Conservation (phyloP, 2,113 vertebrate species). For the Illadopsis cleaveri region DNA sequence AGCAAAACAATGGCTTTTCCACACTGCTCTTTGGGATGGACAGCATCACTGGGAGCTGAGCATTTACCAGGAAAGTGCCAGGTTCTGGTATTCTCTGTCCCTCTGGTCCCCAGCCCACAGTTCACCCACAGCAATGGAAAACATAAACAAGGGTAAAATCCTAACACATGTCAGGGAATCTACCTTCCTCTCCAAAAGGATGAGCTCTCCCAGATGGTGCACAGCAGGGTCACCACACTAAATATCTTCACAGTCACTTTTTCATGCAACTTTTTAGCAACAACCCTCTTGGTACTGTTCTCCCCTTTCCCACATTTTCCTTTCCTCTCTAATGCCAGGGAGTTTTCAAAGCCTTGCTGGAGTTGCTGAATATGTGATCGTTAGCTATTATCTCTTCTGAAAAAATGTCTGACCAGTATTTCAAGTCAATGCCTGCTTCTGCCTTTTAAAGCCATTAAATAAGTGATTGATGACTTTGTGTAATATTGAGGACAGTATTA, state of each 20-base stretch:
- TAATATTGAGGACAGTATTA: background rate
- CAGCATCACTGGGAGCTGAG: background rate
- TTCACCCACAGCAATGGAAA: background rate
- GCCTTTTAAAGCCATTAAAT: background rate
- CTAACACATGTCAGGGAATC: background rate
- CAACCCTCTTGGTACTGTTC: background rate
- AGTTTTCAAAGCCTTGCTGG: background rate
- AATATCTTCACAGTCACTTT: background rate
- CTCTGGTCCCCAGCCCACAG: background rate
- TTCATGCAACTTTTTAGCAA: background rate
- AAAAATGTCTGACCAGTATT: background rate
- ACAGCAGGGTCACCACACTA: background rate
- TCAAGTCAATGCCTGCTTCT: background rate
- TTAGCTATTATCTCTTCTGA: background rate
- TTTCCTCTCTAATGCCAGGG: background rate
- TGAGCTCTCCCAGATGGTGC: background rate
- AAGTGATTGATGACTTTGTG: background rate
- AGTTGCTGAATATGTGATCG: background rate
- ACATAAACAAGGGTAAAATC: background rate
- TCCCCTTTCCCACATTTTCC: background rate
- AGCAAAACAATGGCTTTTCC: constrained; percentile 59
- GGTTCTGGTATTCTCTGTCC: constrained; percentile 76
- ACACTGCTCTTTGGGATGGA: constrained; percentile 12
- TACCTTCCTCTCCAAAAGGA: background rate
- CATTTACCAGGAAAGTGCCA: constrained; percentile 55